Conservation (phyloP, 2,113 vertebrate genomes). For the Xenopus laevis region DNA sequence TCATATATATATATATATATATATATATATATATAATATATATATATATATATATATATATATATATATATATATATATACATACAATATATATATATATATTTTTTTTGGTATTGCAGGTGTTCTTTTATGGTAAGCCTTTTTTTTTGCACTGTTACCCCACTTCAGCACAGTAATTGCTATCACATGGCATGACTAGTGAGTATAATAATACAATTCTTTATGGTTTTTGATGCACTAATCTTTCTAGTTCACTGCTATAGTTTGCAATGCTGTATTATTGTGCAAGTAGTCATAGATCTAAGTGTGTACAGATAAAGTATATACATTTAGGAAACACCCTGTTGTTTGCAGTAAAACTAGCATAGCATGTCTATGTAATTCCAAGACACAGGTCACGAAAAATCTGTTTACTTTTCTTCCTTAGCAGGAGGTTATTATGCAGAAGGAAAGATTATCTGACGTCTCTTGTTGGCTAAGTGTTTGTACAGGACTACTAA, state of each 20-base stretch:
- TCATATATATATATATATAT: too few relatives aligned
- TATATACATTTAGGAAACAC: slow-evolving; percentile 10
- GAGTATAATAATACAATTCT: too few relatives aligned
- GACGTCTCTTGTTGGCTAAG: slow-evolving; percentile 29
- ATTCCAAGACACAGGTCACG: slow-evolving; percentile 22
- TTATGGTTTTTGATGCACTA: too few relatives aligned
- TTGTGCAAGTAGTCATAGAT: background rate
- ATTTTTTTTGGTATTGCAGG: too few relatives aligned
- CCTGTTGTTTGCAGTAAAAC: slow-evolving; percentile 34
- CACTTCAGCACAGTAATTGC: too few relatives aligned
- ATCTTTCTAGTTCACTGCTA: background rate
- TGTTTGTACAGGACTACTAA: slow-evolving; percentile 33
- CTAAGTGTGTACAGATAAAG: slow-evolving; percentile 13
- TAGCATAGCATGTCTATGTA: slow-evolving; percentile 27
- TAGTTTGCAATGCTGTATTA: background rate
- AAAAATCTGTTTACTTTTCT: slow-evolving; percentile 35
- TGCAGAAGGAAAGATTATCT: slow-evolving; percentile 22
- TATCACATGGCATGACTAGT: too few relatives aligned
- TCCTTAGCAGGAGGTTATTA: slow-evolving; percentile 23
- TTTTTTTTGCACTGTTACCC: too few relatives aligned
- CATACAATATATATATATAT: too few relatives aligned
- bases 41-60: too few relatives aligned
- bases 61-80: too few relatives aligned
- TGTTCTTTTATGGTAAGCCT: too few relatives aligned
- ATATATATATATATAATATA: too few relatives aligned